Evolutionary conservation across 2,797 vertebrate species (phyloP).

Genomic region (Artibeus lituratus): DNA sequence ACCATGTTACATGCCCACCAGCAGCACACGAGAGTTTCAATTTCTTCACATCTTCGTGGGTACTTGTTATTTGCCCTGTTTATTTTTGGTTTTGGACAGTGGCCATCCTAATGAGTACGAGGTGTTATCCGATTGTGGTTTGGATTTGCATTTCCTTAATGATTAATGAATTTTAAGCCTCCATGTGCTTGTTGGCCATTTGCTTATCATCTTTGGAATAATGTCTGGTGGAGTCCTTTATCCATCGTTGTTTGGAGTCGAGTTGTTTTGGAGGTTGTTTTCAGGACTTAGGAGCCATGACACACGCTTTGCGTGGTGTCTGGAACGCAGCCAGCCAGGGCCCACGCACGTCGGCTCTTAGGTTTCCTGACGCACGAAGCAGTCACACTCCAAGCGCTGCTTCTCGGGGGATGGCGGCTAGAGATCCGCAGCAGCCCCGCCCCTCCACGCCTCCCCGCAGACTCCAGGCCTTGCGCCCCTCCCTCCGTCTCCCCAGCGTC

Average conservation of each 20-base stretch:
- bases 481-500: too few relatives aligned
- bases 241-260: neutral
- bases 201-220: neutral
- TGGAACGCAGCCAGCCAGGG: neutral
- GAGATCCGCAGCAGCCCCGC: neutral
- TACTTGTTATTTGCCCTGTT: neutral
- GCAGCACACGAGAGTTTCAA: neutral
- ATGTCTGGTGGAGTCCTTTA: neutral
- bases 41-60: neutral
- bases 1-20: too few relatives aligned
- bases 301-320: neutral
- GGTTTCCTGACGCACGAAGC: neutral
- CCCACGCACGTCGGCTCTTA: too few relatives aligned
- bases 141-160: neutral
- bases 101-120: neutral
- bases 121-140: neutral
- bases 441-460: too few relatives aligned
- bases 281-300: neutral
- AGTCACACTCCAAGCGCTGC: neutral
- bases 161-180: neutral
- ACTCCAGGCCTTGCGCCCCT: too few relatives aligned
- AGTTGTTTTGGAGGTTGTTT: neutral
- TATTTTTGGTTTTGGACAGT: neutral
- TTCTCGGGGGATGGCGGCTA: accelerated
- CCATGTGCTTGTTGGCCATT: neutral